Conservation (phyloP, 2,113 vertebrate genomes). For the Clarias magur region DNA sequence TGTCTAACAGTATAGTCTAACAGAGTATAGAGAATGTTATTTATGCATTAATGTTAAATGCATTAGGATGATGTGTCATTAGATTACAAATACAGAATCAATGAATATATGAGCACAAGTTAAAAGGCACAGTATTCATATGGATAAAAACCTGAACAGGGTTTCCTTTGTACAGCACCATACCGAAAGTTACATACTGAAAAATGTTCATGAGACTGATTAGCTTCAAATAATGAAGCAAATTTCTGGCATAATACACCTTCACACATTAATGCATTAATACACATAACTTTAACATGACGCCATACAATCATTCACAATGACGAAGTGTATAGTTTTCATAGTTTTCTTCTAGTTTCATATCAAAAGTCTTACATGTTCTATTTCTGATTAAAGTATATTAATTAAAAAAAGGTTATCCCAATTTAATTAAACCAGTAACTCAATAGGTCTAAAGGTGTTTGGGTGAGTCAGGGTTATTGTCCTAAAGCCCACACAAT, state of each 20-base stretch:
- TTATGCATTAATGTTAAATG: slow-evolving; percentile 22
- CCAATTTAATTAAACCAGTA: neutral
- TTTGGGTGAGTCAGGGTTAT: neutral
- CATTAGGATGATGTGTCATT: slow-evolving; percentile 11
- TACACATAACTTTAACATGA: neutral
- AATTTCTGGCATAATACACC: neutral
- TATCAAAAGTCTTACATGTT: neutral
- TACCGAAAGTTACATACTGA: neutral
- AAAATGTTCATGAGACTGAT: neutral
- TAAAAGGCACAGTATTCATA: slow-evolving; percentile 1
- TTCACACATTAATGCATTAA: neutral
- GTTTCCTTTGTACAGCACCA: neutral
- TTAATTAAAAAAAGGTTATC: neutral
- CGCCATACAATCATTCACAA: neutral
- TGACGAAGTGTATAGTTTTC: neutral
- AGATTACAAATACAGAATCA: slow-evolving; percentile 6
- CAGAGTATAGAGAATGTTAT: slow-evolving; percentile 8
- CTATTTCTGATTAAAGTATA: neutral
- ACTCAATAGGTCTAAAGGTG: slow-evolving; percentile 26
- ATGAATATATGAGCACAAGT: neutral
- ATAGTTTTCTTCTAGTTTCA: neutral
- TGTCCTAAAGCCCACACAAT: slow-evolving; percentile 8
- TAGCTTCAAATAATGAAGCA: neutral
- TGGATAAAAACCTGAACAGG: neutral
- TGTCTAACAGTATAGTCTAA: neutral